Evolutionary conservation across 2,113 vertebrate genomes (phyloP).

Genomic region (human): GRCh38 chr19:35766501-35767000

Average conservation of each 20-base stretch:
- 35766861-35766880: constrained; percentile 92
- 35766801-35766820: not conserved
- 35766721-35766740: not conserved
- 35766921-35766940: constrained; percentile 9
- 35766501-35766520: no score
- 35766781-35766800: not conserved
- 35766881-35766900: constrained; percentile 89
- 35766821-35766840: constrained; percentile 38
- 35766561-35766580: not conserved
- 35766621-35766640: not conserved
- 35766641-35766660: not conserved
- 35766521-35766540: no score
- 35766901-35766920: constrained; percentile 55
- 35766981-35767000: not conserved
- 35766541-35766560: not conserved
- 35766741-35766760: not conserved
- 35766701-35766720: not conserved
- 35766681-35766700: not conserved
- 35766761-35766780: constrained; percentile 1
- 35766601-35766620: not conserved
- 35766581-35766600: not conserved
- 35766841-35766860: constrained; percentile 92
- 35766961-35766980: not conserved
- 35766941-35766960: constrained; percentile 31
- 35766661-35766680: not conserved